A percentile compares a stretch with the other conserved stretches of the same genome.
phyloP scores from a whole-genome alignment of 2,797 vertebrate genomes.

The Danio albolineatus region DNA sequence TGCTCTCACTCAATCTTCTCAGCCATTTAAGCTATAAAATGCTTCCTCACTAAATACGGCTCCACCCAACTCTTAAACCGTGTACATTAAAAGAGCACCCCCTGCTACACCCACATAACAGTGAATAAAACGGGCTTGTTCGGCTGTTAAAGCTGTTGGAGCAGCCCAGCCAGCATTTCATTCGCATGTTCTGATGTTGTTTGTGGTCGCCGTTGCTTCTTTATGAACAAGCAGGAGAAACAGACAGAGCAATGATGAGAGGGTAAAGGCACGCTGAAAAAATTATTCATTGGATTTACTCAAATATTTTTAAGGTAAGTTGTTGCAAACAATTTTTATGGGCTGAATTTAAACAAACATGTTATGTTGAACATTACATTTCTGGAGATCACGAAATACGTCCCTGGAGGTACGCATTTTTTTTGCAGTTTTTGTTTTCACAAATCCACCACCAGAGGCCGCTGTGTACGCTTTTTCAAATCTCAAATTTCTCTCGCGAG shows the following conservation, averaged over 20 bases:
- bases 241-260: slow-evolving; percentile 41
- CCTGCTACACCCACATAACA: slow-evolving; percentile 65
- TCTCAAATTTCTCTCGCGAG: no score
- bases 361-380: no score
- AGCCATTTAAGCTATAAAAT: slow-evolving; percentile 76
- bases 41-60: slow-evolving; percentile 78
- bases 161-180: slow-evolving; percentile 51
- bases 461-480: no score
- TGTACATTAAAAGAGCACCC: slow-evolving; percentile 75
- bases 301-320: no score
- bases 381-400: no score
- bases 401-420: no score
- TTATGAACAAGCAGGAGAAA: slow-evolving; percentile 48
- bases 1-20: slow-evolving; percentile 67
- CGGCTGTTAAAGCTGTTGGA: slow-evolving; percentile 57
- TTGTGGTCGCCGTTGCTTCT: slow-evolving; percentile 54
- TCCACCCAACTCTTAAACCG: slow-evolving; percentile 81
- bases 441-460: no score
- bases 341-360: no score
- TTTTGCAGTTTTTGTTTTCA: no score
- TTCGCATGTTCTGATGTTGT: slow-evolving; percentile 65
- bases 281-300: not conserved
- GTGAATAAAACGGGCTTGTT: slow-evolving; percentile 61
- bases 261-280: not conserved
- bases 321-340: no score